Evolutionary conservation across 2,888 invertebrate genomes (phyloP).

Genomic region (Eugnorisma glareosa): DNA sequence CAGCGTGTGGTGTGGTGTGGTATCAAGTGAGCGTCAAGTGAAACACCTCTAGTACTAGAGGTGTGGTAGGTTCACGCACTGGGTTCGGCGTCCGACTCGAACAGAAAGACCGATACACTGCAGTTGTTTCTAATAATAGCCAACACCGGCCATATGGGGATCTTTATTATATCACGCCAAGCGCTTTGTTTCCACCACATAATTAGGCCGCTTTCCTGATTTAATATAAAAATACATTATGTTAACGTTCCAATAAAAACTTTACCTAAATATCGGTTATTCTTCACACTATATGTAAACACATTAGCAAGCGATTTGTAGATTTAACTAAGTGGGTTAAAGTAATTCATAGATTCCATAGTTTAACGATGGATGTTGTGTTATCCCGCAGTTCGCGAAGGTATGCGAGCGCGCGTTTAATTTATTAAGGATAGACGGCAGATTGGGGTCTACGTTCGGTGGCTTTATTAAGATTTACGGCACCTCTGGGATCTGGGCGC

Average conservation of each 20-base stretch:
- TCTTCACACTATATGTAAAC: constrained; percentile 45
- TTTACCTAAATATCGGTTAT: constrained; percentile 43
- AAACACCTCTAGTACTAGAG: constrained; percentile 56
- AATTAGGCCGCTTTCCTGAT: constrained; percentile 48
- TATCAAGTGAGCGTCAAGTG: constrained; percentile 56
- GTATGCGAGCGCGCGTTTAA: constrained; percentile 71
- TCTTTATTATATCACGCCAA: constrained; percentile 52
- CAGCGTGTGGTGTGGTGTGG: constrained; percentile 51
- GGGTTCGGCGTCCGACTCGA: constrained; percentile 73
- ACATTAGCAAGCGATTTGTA: constrained; percentile 42
- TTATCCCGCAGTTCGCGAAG: constrained; percentile 58
- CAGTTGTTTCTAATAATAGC: constrained; percentile 81
- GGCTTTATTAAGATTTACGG: constrained; percentile 87
- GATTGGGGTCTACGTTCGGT: constrained; percentile 72
- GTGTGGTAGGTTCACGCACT: constrained; percentile 60
- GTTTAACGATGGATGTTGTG: constrained; percentile 61
- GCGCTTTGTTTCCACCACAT: constrained; percentile 58
- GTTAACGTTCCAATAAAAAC: constrained; percentile 24
- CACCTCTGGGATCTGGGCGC: constrained; percentile 80
- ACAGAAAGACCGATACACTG: constrained; percentile 74
- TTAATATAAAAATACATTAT: constrained; percentile 22
- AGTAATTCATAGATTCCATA: constrained; percentile 66
- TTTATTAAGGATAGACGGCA: constrained; percentile 75
- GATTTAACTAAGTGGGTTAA: constrained; percentile 58
- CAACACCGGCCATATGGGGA: constrained; percentile 71